Evolutionary conservation across 1,140 invertebrate genomes (phyloP), one percentile per base, ranked within the genome.

Genomic region (Schmidtea mediterranea): DNA sequence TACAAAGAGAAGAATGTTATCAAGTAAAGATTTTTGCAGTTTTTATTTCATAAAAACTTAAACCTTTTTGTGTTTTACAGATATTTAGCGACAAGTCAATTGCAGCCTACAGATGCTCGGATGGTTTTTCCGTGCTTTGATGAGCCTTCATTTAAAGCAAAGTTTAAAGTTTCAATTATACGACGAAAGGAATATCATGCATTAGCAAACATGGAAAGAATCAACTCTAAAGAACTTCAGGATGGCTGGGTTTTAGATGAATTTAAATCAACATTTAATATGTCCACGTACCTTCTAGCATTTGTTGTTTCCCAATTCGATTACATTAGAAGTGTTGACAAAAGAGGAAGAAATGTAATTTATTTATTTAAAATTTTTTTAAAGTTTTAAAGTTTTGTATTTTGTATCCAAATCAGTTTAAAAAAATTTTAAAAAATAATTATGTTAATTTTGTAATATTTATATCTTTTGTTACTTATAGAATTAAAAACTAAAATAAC

Each of bases 251-350:
- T 21, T 12, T 6, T 8, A 18, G 45, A 46, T 24, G 45, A 46
- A 24, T 46, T 38, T 32, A 8, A 46, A 21, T 12, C 12, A 24
- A 46, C 76, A 0, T 72, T 77, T 1, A 72, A 75, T 55, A 83
- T 83, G 79, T 78, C 77, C 50, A 81, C 80, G 1, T 83, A 82
- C 58, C 69, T 82, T 13, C 74, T 82, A 19, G 79, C 79, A 2
- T 79, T 82, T 59, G 73, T 80, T n/a, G 75, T 83, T 15, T 46
- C 45, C 23, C 8, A 46, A 38, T 19, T 46, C 6, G 6, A 37
- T 21, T 19, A 46, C 22, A 36, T 38, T 10, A 6, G 5, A 19
- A 18, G 8, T 6, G 23, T 13, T 12, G 12, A n/a, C 18, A 8
- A 9, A 22, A 15, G 39, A 37, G 22, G 15, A 22, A 38, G 15